Evolutionary conservation across 2,888 invertebrate species (phyloP), one percentile per base, ranked within the genome.

Genomic region (Cosmia trapezina): DNA sequence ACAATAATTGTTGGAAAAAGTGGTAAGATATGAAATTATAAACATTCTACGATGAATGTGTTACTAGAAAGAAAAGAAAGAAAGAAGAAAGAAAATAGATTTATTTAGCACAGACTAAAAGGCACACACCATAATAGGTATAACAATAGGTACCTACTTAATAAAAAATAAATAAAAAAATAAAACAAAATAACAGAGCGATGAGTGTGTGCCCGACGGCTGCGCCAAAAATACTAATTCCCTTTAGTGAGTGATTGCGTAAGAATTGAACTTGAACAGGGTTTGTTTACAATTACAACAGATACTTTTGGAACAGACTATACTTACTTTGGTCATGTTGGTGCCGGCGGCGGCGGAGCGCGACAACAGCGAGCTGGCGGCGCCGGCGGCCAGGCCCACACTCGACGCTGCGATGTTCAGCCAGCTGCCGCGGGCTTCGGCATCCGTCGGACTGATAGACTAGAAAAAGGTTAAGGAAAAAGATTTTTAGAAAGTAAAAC

Each of bases 361-460:
- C 0, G 96, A 91, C 0, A 97, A 92, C 45, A 96, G 85, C 9
- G 91, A 91, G 83, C 93, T 94, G 1, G 97, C 96, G 0, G 96
- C 97, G 9, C 96, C 96, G 0, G 97, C 96, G 0, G 95, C 95
- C 9, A 97, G 92, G 0, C 97, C 97, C 0, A 97, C 93, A 59
- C 96, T 93, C 0, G 97, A 97, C 3, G 97, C 97, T 0, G 96
- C 94, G 57, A 97, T 96, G 88, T 97, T 97, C 45, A 97, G 84
- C 94, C 97, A 97, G 68, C 97, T 97, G 62, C 96, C 96, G n/a
- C 97, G 94, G 0, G 97, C 97, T 73, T 97, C 97, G 0, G 96
- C 88, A 85, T 97, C 96, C 43, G 91, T 91, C 0, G 96, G 94
- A 80, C 96, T 96, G 66, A 97, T 93, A 22, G 88, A 93, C 96